A percentile compares a stretch with the other conserved stretches of the same genome.
Conservation (phyloP, 2,113 vertebrate genomes). For the Caranx melampygus region DNA sequence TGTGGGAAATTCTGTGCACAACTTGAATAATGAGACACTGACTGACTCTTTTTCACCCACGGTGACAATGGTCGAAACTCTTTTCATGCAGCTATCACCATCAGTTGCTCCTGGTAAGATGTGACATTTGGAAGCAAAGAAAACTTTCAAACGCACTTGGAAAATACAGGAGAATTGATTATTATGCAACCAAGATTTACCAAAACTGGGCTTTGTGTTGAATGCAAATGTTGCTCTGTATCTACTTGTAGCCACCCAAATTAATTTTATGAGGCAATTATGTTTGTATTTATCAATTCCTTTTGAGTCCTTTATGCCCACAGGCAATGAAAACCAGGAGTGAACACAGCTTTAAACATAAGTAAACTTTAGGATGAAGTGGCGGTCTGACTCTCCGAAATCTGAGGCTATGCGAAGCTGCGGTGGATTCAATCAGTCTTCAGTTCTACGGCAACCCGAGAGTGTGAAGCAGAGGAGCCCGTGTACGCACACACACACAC, state of each 20-base stretch:
- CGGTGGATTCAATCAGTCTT: background rate
- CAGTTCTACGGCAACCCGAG: constrained; percentile 6
- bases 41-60: too few species aligned
- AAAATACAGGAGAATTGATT: background rate
- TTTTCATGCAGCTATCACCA: too few species aligned
- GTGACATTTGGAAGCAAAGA: too few species aligned
- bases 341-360: background rate
- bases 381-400: background rate
- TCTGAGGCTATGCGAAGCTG: constrained; percentile 3
- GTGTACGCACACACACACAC: background rate
- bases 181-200: background rate
- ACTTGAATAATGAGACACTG: too few species aligned
- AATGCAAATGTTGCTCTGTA: background rate
- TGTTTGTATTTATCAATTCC: too few species aligned
- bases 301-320: background rate
- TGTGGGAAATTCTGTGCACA: too few species aligned
- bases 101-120: too few species aligned
- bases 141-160: background rate
- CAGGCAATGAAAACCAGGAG: background rate
- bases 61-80: too few species aligned
- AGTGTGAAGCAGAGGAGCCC: background rate
- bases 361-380: background rate
- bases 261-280: too few species aligned
- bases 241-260: background rate
- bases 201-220: background rate